phyloP scores from a whole-genome alignment of 2,888 invertebrate species.

The Bellardia bayeri region DNA sequence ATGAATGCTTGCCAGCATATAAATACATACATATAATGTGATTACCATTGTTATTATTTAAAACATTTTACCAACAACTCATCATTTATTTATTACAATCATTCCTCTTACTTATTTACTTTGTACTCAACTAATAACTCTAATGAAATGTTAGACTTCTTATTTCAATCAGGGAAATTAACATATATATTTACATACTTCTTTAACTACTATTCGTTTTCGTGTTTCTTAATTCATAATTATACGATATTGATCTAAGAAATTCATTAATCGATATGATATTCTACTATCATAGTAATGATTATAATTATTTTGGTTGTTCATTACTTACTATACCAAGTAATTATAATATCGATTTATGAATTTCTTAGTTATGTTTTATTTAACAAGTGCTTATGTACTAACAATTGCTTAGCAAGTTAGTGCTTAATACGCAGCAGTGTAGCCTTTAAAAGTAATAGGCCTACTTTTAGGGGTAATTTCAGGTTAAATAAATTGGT shows the following conservation, averaged over 20 bases:
- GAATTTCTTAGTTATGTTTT: background rate
- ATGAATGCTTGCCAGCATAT: no score
- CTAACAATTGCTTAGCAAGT: background rate
- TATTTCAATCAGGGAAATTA: constrained; percentile 14
- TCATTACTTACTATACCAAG: background rate
- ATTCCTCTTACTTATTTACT: background rate
- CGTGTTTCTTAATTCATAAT: background rate
- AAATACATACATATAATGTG: no score
- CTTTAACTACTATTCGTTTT: no score
- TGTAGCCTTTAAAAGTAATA: background rate
- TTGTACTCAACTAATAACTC: background rate
- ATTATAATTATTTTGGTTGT: background rate
- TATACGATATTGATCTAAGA: background rate
- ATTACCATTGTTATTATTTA: constrained; percentile 4
- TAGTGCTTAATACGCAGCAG: background rate
- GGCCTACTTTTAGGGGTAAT: background rate
- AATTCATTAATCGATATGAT: no score
- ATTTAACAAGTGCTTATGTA: background rate
- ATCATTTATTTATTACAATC: background rate
- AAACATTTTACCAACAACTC: background rate
- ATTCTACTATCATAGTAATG: background rate
- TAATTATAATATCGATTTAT: background rate
- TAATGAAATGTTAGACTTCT: constrained; percentile 19
- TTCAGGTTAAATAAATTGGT: no score
- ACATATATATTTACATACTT: background rate